A percentile compares a stretch with the other conserved stretches of the same genome.
phyloP scores from a whole-genome alignment of 1,140 invertebrate genomes.

The Aleiodes sp. region DNA sequence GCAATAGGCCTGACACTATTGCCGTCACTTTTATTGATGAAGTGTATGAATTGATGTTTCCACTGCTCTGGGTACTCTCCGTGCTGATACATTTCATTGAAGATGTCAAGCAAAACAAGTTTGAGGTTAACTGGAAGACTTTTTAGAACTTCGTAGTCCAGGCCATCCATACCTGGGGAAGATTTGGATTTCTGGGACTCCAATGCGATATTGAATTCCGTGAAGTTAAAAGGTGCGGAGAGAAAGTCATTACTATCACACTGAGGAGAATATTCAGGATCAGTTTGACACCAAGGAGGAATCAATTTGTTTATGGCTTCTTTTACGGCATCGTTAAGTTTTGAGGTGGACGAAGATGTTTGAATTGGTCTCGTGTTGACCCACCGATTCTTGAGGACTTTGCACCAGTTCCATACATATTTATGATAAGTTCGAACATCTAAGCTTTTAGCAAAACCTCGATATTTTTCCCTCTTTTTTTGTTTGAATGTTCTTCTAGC shows the following conservation, averaged over 20 bases:
- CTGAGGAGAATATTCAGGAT: no score
- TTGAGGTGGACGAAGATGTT: no score
- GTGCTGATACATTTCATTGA: no score
- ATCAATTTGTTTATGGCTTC: no score
- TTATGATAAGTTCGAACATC: not conserved
- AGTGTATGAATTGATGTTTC: constrained; percentile 20
- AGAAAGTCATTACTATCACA: no score
- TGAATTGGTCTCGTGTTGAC: constrained; percentile 17
- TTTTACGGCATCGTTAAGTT: no score
- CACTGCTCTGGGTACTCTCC: not conserved
- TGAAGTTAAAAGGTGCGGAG: no score
- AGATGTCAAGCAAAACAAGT: no score
- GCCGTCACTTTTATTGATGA: constrained; percentile 1
- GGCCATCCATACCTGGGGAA: constrained; percentile 24
- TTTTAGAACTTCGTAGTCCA: no score
- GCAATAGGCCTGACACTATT: constrained; percentile 18
- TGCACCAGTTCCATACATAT: constrained; percentile 31
- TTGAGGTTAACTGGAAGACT: constrained; percentile 18
- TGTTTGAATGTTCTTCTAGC: constrained; percentile 16
- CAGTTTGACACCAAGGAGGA: no score
- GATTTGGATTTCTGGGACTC: no score
- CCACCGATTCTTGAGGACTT: constrained; percentile 32
- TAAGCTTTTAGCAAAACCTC: constrained; percentile 5
- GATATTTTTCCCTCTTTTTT: constrained; percentile 9
- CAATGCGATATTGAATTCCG: no score